Conservation (phyloP, 2,797 vertebrate species). For the Antrozous pallidus region DNA sequence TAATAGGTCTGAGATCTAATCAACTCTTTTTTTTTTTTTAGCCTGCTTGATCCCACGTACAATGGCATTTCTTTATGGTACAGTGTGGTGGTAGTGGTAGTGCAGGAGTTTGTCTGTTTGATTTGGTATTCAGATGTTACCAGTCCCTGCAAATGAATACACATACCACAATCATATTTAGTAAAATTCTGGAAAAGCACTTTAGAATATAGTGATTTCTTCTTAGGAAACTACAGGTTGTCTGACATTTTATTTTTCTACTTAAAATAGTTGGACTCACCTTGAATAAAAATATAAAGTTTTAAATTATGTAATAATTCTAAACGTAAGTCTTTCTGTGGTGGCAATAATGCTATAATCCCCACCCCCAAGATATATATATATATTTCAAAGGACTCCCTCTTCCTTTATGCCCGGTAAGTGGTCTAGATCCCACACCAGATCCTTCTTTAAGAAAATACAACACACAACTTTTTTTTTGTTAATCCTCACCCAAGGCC, state of each 20-base stretch:
- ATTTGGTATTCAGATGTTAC: constrained; percentile 81
- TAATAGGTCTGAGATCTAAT: constrained; percentile 84
- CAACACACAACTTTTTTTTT: too few species aligned
- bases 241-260: constrained; percentile 50
- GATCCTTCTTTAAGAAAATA: background rate
- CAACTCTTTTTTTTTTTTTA: constrained; percentile 88
- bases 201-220: constrained; percentile 38
- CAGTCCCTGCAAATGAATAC: constrained; percentile 80
- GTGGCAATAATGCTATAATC: background rate
- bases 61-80: constrained; percentile 78
- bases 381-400: background rate
- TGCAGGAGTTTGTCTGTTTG: constrained; percentile 79
- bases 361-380: background rate
- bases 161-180: constrained; percentile 64
- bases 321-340: background rate
- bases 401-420: constrained; percentile 5
- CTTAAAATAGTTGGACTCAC: constrained; percentile 45
- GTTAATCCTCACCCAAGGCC: too few species aligned
- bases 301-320: constrained; percentile 46
- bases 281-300: constrained; percentile 24
- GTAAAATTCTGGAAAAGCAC: constrained; percentile 43
- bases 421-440: background rate
- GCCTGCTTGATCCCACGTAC: constrained; percentile 83
- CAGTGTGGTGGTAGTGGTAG: constrained; percentile 76
- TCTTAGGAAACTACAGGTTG: constrained; percentile 62